Base-by-base conservation (phyloP, 2,797 vertebrate species). In the Gymnopithys bicolor region DNA sequence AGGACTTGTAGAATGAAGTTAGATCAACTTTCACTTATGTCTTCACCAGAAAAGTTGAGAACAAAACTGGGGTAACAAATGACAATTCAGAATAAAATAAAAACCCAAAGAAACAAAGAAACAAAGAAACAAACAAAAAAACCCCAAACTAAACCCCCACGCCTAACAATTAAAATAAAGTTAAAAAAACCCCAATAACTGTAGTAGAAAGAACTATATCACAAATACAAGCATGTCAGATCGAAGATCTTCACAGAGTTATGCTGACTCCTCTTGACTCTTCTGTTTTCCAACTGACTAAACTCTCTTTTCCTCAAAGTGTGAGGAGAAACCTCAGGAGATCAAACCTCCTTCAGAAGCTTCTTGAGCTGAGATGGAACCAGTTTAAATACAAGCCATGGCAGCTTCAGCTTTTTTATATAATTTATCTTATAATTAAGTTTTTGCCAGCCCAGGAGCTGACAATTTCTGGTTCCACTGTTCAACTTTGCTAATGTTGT, bases 401-500 rank as follows among this genome's bases (percentile, higher is more conserved):
- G 3, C 7, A 68, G 12, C 11, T 67, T 52, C 25, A 52, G 4
- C 3, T 30, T 66, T 74, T 85, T 39, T 6, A 19, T 22, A 11
- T 4, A 62, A 46, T 45, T 51, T 51, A 8, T 3, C 3, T 63
- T 41, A 1, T 15, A 51, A 46, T 16, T 24, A 41, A 51, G 17
- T 32, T 15, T 51, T 48, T 16, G 5, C 10, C 15, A 53, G 19
- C 2, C 0, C 3, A 64, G 22, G 11, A 79, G 5, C 3, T 48
- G 7, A 33, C 15, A 24, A 5, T 58, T 87, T 32, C 19, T 77
- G 13, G 3, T 73, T 58, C 11, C 32, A 37, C 4, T 23, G 7
- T 41, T 4, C 21, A 53, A 0, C 1, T 19, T 35, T 17, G 3
- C 3, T 53, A 30, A 35, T 25, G 2, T 4, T 21, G 22, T 30